Evolutionary conservation across 2,113 vertebrate genomes (phyloP).

Genomic region (Pygoscelis adeliae): DNA sequence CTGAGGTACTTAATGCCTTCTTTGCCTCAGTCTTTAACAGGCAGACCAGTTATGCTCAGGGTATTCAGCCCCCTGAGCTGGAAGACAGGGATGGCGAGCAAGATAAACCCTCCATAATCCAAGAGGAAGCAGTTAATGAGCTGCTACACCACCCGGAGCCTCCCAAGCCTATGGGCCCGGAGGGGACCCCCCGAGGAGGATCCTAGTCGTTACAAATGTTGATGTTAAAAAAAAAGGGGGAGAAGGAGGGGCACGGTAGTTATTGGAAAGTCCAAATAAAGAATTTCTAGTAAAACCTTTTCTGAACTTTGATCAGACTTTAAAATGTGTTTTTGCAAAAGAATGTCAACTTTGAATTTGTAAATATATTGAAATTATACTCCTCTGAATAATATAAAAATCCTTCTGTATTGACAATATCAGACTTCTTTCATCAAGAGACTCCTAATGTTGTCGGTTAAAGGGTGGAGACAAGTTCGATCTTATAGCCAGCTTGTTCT

Average conservation of each 20-base stretch:
- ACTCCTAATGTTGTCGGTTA: background rate
- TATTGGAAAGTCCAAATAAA: background rate
- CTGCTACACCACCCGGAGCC: no score
- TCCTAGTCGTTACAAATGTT: background rate
- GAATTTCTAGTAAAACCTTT: background rate
- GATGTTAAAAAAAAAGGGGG: no score
- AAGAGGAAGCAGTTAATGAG: no score
- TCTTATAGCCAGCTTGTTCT: background rate
- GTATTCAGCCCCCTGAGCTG: no score
- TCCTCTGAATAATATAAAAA: background rate
- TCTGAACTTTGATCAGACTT: background rate
- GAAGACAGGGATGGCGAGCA: no score
- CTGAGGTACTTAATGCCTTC: no score
- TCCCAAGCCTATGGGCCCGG: no score
- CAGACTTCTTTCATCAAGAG: background rate
- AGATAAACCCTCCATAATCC: no score
- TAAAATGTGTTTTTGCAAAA: background rate
- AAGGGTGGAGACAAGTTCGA: background rate
- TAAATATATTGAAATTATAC: background rate
- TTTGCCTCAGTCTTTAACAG: no score
- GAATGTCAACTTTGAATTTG: background rate
- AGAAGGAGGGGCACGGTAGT: rapidly evolving
- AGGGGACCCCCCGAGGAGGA: no score
- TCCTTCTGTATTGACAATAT: rapidly evolving
- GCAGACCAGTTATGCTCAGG: no score